Base-by-base conservation (phyloP, 2,888 invertebrate species). In the Octonoba sinensis region DNA sequence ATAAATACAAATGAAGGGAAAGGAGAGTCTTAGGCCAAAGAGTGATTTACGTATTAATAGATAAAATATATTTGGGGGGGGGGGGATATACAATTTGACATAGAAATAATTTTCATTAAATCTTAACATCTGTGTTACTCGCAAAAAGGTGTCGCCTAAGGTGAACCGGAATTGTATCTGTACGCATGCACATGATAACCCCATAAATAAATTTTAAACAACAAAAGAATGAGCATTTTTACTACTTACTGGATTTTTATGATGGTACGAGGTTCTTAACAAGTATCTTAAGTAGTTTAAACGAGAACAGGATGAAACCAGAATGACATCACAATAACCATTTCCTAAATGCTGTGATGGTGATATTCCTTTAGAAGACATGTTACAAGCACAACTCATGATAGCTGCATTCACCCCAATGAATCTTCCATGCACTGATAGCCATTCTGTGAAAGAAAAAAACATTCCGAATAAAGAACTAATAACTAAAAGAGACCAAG, bases 261-360 rank as follows among this genome's bases (percentile, higher is more conserved):
- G 90, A 86, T 91, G 91, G 84, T 91, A 92, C 66, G 92, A 91
- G 66, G 92, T 90, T 84, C 92, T 90, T 46, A 93, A 87, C 65
- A 95, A 89, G 87, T 94, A 91, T 83, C 92, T 91, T 59, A 94
- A 88, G 87, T 93, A 93, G 87, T 94, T 93, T 54, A 93, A 87
- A 75, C 94, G 87, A 22, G 93, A 92, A 22, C 94, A 93, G 86
- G 93, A 92, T 60, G 91, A 91, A 51, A 95, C 92, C 56, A 95
- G 88, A 84, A 95, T 92, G 84, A 95, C 90, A 89, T 95, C 93
- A 81, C 93, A 90, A 87, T 92, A 93, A 44, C 95, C 95, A 88
- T 95, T 94, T 0, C 94, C 94, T 54, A 94, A 89, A 88, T 95
- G 95, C 87, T 93, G 92, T 86, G 91, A 92, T 0, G 93, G 94